phyloP scores from a whole-genome alignment of 2,888 invertebrate genomes.

The Cybosia mesomella region DNA sequence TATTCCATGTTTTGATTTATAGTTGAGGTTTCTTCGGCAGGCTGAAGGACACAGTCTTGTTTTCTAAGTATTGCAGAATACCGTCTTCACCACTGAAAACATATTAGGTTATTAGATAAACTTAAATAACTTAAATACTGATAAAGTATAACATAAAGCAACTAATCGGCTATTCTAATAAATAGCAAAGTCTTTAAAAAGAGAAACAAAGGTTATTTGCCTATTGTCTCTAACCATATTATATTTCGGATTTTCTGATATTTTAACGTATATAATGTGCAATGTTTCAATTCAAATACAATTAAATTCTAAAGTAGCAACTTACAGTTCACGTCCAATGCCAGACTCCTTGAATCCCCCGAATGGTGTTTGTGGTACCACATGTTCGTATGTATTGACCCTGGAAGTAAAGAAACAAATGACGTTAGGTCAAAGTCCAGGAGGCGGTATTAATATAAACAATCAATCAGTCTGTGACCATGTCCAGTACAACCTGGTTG shows the following conservation, averaged over 20 bases:
- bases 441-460: background rate
- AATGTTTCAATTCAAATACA: too few species aligned
- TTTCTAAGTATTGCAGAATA: slow-evolving; percentile 92
- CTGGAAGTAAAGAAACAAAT: slow-evolving; percentile 63
- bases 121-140: background rate
- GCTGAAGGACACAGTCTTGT: slow-evolving; percentile 92
- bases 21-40: slow-evolving; percentile 83
- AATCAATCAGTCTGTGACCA: background rate
- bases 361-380: slow-evolving; percentile 93
- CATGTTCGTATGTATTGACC: slow-evolving; percentile 92
- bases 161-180: background rate
- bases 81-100: slow-evolving; percentile 91
- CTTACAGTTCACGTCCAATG: slow-evolving; percentile 92
- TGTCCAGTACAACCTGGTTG: background rate
- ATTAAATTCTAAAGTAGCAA: slow-evolving; percentile 30
- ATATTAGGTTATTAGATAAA: background rate
- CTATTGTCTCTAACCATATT: too few species aligned
- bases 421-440: background rate
- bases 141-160: slow-evolving; percentile 17
- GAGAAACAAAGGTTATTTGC: too few species aligned
- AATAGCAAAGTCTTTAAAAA: too few species aligned
- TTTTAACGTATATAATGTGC: too few species aligned
- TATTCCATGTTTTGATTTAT: slow-evolving; percentile 51
- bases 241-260: too few species aligned
- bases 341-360: slow-evolving; percentile 96